These are phyloP conservation scores for Salvelinus fontinalis DNA, from an alignment of 2,113 vertebrate species.

Conservation along the genomic window DNA sequence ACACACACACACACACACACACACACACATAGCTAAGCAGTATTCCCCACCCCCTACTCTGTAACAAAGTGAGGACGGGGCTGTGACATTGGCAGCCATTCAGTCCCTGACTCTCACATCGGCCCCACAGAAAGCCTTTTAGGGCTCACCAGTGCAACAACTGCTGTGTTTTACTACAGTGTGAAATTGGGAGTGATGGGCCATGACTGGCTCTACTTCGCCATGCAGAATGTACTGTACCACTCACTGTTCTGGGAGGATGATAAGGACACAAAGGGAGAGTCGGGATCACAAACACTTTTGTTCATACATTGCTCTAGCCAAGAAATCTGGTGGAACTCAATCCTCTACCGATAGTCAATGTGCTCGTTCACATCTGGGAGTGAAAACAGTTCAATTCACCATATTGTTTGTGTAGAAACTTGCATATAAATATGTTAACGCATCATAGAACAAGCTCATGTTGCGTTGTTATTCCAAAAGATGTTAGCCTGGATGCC, in stretches of 20 bases:
- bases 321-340: neutral
- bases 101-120: slow-evolving; percentile 72
- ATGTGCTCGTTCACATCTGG: slow-evolving; percentile 41
- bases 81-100: slow-evolving; percentile 72
- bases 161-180: slow-evolving; percentile 81
- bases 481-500: slow-evolving; percentile 37
- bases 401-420: slow-evolving; percentile 36
- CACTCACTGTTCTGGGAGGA: slow-evolving; percentile 64
- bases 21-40: neutral
- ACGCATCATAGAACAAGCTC: slow-evolving; percentile 46
- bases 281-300: slow-evolving; percentile 57
- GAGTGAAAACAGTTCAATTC: slow-evolving; percentile 36
- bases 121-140: slow-evolving; percentile 82
- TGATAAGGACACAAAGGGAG: slow-evolving; percentile 73
- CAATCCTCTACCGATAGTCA: slow-evolving; percentile 39
- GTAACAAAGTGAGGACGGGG: slow-evolving; percentile 67
- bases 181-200: slow-evolving; percentile 75
- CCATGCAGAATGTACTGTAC: slow-evolving; percentile 76
- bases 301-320: slow-evolving; percentile 26
- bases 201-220: slow-evolving; percentile 75
- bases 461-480: slow-evolving; percentile 49
- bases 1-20: neutral
- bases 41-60: slow-evolving; percentile 25
- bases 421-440: slow-evolving; percentile 56
- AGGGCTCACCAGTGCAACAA: slow-evolving; percentile 77